Conservation (phyloP, 1,140 invertebrate genomes). For the Drosophila rufa region DNA sequence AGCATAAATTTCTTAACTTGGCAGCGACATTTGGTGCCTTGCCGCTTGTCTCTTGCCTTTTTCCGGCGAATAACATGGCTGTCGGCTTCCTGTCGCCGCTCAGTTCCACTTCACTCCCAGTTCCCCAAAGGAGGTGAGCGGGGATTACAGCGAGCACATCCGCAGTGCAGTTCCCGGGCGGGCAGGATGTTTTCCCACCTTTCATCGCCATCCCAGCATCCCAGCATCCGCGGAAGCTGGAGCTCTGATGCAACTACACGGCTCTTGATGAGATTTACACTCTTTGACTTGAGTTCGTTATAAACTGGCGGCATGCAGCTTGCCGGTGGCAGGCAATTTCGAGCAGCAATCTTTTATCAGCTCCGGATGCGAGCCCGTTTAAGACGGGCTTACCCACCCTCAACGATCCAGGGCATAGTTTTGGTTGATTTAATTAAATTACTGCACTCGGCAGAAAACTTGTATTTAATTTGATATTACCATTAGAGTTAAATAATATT, state of each 20-base stretch:
- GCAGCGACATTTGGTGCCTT: slow-evolving; percentile 22
- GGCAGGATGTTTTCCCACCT: slow-evolving; percentile 39
- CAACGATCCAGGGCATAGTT: neutral
- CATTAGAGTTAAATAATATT: neutral
- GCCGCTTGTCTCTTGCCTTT: neutral
- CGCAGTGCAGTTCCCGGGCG: slow-evolving; percentile 43
- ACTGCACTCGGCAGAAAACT: neutral
- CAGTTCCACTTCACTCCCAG: slow-evolving; percentile 8
- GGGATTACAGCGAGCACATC: slow-evolving; percentile 40
- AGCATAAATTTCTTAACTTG: slow-evolving; percentile 73
- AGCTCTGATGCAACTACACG: slow-evolving; percentile 57
- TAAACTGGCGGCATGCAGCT: slow-evolving; percentile 48
- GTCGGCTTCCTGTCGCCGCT: slow-evolving; percentile 53
- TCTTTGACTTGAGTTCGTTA: slow-evolving; percentile 58
- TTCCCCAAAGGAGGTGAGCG: neutral
- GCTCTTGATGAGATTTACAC: slow-evolving; percentile 71
- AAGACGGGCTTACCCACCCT: slow-evolving; percentile 1
- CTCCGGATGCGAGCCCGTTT: slow-evolving; percentile 8
- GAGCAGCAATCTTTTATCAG: slow-evolving; percentile 32
- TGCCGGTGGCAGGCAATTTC: slow-evolving; percentile 53
- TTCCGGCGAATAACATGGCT: slow-evolving; percentile 15
- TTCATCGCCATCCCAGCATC: neutral
- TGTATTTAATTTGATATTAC: neutral
- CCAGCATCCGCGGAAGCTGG: slow-evolving; percentile 49
- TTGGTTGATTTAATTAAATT: slow-evolving; percentile 8